Percentiles rank a stretch among this genome's conserved stretches.
These are phyloP conservation scores for Mylabris sibirica DNA, from an alignment of 2,888 invertebrate species.

Conservation along the genomic window DNA sequence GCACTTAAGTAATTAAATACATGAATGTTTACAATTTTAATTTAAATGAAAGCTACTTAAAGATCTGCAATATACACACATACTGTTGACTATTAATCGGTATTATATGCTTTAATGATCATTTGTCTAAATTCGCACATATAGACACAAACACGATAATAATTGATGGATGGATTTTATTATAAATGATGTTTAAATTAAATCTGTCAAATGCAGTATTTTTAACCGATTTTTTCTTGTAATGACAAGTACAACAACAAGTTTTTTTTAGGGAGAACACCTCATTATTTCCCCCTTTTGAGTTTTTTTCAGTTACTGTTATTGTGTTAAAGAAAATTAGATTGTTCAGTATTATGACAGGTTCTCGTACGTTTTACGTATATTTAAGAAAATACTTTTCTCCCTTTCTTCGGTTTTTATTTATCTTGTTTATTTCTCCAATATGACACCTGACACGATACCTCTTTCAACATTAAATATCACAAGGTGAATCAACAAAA, in stretches of 20 bases:
- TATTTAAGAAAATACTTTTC: not conserved
- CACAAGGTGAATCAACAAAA: not conserved
- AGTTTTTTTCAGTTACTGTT: not conserved
- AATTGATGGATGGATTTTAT: constrained; percentile 5
- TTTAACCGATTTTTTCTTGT: not conserved
- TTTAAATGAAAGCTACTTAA: not conserved
- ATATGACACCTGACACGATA: not conserved
- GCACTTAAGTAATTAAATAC: not conserved
- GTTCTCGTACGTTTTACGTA: not conserved
- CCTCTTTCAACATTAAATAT: not conserved
- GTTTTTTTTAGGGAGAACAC: not conserved
- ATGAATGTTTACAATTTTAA: not conserved
- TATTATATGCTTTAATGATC: not conserved
- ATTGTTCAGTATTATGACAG: not conserved
- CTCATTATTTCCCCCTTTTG: not conserved
- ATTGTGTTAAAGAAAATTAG: not conserved
- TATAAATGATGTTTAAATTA: not conserved
- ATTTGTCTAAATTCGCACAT: not conserved
- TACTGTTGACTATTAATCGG: not conserved
- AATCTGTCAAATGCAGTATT: not conserved
- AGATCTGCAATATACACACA: not conserved
- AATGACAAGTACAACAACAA: no score
- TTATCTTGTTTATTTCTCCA: no score
- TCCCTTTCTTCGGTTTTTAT: no score
- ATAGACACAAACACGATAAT: not conserved